Evolutionary conservation across 2,888 invertebrate genomes (phyloP).

Genomic region (Caenorhabditis zanzibari): DNA sequence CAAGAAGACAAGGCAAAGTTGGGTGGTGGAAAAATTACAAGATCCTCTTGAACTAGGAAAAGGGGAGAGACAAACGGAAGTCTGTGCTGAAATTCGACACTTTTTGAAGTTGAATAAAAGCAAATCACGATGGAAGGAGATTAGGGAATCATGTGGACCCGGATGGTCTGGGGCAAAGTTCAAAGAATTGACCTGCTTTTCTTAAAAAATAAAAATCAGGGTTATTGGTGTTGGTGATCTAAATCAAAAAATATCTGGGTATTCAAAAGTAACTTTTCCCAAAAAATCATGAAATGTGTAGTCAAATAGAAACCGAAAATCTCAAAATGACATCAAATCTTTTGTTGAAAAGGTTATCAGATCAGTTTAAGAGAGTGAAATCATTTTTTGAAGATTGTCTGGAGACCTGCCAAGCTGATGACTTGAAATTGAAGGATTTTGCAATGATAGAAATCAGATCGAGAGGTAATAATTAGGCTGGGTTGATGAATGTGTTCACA

Average conservation of each 20-base stretch:
- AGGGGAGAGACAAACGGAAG: background rate
- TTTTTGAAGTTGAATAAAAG: background rate
- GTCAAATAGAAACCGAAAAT: background rate
- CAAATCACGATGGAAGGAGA: constrained; percentile 6
- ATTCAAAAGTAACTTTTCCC: too few relatives aligned
- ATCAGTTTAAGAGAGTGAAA: constrained; percentile 12
- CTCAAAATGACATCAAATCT: constrained; percentile 5
- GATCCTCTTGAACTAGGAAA: background rate
- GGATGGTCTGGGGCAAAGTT: constrained; percentile 2
- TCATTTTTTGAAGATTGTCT: constrained; percentile 4
- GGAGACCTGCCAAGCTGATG: background rate
- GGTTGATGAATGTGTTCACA: too few relatives aligned
- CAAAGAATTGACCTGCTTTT: constrained; percentile 2
- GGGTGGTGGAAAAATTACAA: constrained; percentile 32
- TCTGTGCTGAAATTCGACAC: constrained; percentile 30
- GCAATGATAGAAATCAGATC: too few relatives aligned
- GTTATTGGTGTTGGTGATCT: constrained; percentile 10
- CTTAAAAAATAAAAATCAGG: too few relatives aligned
- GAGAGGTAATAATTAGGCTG: too few relatives aligned
- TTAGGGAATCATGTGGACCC: constrained; percentile 7
- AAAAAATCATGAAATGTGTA: too few relatives aligned
- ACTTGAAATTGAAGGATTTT: background rate
- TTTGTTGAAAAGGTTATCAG: background rate
- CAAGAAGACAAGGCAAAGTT: constrained; percentile 5
- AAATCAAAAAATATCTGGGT: background rate